These are phyloP conservation scores for Chelonia mydas DNA, from an alignment of 2,797 vertebrate species.

Conservation along the genomic window DNA sequence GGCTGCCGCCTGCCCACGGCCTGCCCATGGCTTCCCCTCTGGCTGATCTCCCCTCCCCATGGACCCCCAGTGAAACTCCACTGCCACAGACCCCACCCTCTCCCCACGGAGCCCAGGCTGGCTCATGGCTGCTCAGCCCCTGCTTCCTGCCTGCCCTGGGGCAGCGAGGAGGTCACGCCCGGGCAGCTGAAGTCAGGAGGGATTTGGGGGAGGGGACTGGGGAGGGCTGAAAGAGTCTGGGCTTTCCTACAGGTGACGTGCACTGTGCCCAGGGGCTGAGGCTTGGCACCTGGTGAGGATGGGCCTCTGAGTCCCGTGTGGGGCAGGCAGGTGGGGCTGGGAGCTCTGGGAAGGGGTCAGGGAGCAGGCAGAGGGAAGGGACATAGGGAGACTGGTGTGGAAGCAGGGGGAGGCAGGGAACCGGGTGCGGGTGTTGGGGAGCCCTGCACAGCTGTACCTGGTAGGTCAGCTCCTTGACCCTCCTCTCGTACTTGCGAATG, in stretches of 20 bases:
- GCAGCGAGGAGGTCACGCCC: no score
- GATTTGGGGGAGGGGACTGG: not conserved
- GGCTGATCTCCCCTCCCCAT: not conserved
- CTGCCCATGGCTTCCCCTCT: not conserved
- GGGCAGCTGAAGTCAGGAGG: not conserved
- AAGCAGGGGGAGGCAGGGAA: not conserved
- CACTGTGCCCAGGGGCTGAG: not conserved
- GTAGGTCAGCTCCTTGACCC: slow-evolving; percentile 91
- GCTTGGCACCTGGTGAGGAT: not conserved
- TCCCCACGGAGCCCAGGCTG: accelerated
- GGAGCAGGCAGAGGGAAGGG: no score
- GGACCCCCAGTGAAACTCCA: not conserved
- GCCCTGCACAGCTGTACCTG: slow-evolving; percentile 81
- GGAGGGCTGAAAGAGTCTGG: not conserved
- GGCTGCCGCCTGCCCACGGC: no score
- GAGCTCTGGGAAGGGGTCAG: not conserved
- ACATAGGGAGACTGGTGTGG: not conserved
- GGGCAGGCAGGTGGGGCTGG: accelerated
- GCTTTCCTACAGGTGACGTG: not conserved
- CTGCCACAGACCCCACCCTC: not conserved
- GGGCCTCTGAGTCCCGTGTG: no score
- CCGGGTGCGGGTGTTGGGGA: accelerated
- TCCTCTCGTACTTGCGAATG: slow-evolving; percentile 90
- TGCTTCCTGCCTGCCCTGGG: not conserved
- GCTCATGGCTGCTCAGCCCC: not conserved